Evolutionary conservation across 2,888 invertebrate species (phyloP).

Genomic region (Harpalus rufipes): DNA sequence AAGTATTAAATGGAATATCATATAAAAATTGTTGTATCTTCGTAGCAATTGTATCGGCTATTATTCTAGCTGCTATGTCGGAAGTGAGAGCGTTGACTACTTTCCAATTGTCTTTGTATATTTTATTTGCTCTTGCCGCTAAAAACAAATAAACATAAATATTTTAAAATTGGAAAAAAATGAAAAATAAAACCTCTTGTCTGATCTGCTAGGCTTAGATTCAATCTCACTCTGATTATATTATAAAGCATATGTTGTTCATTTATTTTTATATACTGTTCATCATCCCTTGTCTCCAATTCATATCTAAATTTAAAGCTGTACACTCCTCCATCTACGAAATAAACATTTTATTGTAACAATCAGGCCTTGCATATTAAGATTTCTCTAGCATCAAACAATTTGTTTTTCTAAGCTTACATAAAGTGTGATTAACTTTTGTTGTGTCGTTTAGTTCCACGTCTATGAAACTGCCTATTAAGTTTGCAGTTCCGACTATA

Average conservation of each 20-base stretch:
- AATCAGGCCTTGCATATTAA: too few species aligned
- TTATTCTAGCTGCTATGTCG: background rate
- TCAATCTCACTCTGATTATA: background rate
- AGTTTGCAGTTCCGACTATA: too few species aligned
- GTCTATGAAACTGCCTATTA: too few species aligned
- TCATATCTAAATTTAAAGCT: background rate
- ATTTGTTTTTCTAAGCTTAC: too few species aligned
- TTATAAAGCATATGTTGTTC: background rate
- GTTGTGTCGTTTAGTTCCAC: too few species aligned
- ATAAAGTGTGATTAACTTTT: too few species aligned
- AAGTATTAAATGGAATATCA: background rate
- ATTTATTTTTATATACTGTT: background rate
- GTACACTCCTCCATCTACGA: background rate
- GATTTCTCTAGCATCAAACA: too few species aligned
- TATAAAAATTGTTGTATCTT: constrained; percentile 1
- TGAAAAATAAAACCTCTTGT: background rate
- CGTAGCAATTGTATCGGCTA: background rate
- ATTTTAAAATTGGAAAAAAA: background rate
- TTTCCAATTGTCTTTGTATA: background rate
- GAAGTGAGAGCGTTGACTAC: background rate
- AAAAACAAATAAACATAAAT: background rate
- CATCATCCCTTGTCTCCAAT: background rate
- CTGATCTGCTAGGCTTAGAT: background rate
- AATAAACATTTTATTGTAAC: background rate
- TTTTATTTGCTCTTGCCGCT: background rate